These are phyloP conservation scores for Antidorcas marsupialis DNA, from an alignment of 2,113 vertebrate genomes.

Conservation along the genomic window DNA sequence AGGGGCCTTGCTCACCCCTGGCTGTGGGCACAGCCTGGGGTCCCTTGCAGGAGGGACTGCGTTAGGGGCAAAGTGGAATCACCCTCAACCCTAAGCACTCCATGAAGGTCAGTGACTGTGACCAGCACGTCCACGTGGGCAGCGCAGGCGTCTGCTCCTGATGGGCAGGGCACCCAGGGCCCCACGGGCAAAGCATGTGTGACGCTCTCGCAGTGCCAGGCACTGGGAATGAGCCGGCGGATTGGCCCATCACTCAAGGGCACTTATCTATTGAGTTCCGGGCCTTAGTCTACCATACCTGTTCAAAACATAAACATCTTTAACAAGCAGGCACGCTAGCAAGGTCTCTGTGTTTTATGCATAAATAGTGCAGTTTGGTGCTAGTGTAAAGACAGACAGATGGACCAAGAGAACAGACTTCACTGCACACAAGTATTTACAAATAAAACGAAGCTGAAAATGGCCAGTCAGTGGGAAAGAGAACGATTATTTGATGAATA, in stretches of 20 bases:
- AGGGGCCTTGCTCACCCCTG: neutral
- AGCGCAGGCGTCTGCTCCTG: neutral
- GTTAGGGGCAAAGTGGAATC: neutral
- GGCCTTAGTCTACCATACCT: neutral
- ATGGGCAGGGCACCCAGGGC: neutral
- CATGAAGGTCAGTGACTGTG: neutral
- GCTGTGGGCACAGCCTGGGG: neutral
- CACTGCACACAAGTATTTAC: neutral
- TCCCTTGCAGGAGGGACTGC: neutral
- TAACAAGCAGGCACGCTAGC: neutral
- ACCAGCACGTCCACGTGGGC: fast-evolving
- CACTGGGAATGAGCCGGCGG: neutral
- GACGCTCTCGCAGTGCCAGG: neutral
- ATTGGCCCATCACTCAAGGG: fast-evolving
- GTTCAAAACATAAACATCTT: neutral
- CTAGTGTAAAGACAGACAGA: neutral
- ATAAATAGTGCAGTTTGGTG: neutral
- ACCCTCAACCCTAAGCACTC: neutral
- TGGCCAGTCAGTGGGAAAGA: neutral
- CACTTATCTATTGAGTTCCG: fast-evolving
- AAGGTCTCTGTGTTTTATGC: neutral
- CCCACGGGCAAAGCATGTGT: fast-evolving
- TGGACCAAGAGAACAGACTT: neutral
- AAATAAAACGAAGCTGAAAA: neutral
- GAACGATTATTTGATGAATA: neutral